Conservation (phyloP, 1,140 invertebrate species). For the Amyelois transitella region DNA sequence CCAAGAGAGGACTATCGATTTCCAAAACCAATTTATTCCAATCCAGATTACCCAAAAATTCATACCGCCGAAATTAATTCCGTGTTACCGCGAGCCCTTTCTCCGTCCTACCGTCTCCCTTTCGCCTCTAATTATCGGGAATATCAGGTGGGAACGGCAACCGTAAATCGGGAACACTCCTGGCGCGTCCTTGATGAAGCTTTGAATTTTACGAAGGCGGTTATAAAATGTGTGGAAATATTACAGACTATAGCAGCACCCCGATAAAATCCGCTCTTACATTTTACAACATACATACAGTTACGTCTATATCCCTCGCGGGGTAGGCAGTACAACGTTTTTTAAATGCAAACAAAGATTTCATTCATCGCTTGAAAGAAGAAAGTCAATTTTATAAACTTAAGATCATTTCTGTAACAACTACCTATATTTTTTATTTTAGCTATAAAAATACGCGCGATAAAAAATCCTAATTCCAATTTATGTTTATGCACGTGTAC, state of each 20-base stretch:
- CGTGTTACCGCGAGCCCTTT: constrained; percentile 29
- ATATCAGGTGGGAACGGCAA: constrained; percentile 34
- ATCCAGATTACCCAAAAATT: not conserved
- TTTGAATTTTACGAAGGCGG: not conserved
- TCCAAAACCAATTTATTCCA: not conserved
- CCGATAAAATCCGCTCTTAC: too few species aligned
- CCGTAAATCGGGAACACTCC: constrained; percentile 24
- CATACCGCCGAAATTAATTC: constrained; percentile 12
- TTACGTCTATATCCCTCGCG: too few species aligned
- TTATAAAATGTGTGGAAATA: not conserved
- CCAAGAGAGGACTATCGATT: not conserved
- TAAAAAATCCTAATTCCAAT: not conserved
- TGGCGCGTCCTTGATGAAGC: constrained; percentile 19
- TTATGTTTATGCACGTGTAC: not conserved
- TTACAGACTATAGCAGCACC: not conserved
- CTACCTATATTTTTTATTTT: not conserved
- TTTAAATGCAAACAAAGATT: too few species aligned
- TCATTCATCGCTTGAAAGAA: too few species aligned
- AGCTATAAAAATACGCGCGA: not conserved
- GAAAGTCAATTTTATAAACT: too few species aligned
- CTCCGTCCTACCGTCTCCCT: constrained; percentile 26
- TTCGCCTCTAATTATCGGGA: constrained; percentile 50
- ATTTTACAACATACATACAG: too few species aligned
- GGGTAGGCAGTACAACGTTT: too few species aligned
- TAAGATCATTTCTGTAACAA: not conserved